These are phyloP conservation scores for Xerus inauris DNA, from an alignment of 2,113 vertebrate genomes.

Conservation along the genomic window DNA sequence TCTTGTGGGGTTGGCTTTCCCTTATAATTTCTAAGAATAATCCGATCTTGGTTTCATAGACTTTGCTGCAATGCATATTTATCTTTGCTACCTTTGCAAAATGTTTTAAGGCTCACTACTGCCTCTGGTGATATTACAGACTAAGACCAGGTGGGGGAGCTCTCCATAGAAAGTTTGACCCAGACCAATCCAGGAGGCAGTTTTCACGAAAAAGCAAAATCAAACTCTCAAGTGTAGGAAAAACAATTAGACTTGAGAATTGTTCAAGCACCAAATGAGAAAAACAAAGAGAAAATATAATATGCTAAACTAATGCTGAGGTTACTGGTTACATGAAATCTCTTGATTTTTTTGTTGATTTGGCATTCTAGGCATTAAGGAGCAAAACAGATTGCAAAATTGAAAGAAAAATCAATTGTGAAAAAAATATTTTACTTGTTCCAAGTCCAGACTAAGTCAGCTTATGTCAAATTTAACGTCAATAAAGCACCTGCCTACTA, in stretches of 20 bases:
- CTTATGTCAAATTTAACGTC: neutral
- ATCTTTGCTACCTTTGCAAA: neutral
- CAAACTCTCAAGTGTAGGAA: neutral
- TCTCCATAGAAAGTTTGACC: neutral
- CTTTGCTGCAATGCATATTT: neutral
- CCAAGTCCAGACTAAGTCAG: neutral
- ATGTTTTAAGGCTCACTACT: neutral
- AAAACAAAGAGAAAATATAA: neutral
- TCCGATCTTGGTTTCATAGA: neutral
- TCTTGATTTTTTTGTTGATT: neutral
- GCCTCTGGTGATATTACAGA: neutral
- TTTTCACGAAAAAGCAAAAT: neutral
- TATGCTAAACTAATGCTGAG: neutral
- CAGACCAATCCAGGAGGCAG: neutral
- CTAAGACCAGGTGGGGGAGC: constrained; percentile 51
- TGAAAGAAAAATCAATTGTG: neutral
- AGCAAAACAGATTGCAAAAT: neutral
- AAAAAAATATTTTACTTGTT: neutral
- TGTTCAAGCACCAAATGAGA: neutral
- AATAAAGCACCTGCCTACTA: neutral
- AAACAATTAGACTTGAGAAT: neutral
- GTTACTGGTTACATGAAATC: neutral
- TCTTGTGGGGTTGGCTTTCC: neutral
- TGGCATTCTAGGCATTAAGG: neutral
- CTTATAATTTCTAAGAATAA: neutral